phyloP scores from a whole-genome alignment of 2,888 invertebrate species.

The Thyatira batis region DNA sequence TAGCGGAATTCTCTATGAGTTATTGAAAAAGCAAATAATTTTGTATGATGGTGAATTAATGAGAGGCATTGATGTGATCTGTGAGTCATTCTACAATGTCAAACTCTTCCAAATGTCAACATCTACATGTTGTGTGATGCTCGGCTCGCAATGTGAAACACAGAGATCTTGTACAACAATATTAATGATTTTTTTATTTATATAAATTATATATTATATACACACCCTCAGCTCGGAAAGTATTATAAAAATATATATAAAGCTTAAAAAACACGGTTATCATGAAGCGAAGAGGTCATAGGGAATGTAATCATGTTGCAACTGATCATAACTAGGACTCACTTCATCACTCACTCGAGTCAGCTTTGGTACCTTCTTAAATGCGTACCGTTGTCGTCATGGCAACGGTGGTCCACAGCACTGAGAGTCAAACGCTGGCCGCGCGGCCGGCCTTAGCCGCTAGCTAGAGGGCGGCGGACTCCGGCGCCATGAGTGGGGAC shows the following conservation, averaged over 20 bases:
- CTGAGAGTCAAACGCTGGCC: constrained; percentile 70
- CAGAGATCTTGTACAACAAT: constrained; percentile 47
- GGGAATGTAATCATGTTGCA: constrained; percentile 55
- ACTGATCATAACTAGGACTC: constrained; percentile 42
- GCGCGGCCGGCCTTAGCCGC: constrained; percentile 66
- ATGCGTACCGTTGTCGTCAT: constrained; percentile 49
- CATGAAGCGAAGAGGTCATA: constrained; percentile 51
- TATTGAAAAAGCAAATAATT: background rate
- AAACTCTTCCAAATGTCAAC: too few relatives aligned
- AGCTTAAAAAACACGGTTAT: constrained; percentile 66
- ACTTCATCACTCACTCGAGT: constrained; percentile 52
- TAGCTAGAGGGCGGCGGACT: constrained; percentile 88
- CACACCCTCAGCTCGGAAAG: constrained; percentile 55
- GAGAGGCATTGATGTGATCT: constrained; percentile 8
- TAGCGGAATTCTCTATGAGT: background rate
- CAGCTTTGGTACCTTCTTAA: constrained; percentile 70
- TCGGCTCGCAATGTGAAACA: constrained; percentile 43
- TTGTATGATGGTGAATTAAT: background rate
- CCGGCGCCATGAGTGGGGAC: constrained; percentile 90
- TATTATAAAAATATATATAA: constrained; percentile 69
- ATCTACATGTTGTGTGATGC: constrained; percentile 39
- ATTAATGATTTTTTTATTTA: constrained; percentile 58
- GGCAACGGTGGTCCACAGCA: constrained; percentile 41
- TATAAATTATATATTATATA: constrained; percentile 57
- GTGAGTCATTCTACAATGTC: constrained; percentile 20